phyloP scores from a whole-genome alignment of 2,113 vertebrate genomes.

The Laterallus jamaicensis region DNA sequence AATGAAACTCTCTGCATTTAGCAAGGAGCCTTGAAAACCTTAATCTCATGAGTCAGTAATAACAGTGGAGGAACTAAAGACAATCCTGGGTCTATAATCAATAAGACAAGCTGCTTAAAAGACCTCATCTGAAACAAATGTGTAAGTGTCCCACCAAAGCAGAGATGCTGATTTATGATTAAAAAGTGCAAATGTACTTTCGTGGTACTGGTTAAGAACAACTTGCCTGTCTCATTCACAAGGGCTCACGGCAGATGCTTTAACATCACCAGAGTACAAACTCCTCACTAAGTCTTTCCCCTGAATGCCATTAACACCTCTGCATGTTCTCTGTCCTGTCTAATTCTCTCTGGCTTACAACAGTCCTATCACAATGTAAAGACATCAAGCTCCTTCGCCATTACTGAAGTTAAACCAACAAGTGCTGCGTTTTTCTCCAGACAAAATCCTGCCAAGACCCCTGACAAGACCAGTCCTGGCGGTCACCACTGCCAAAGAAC shows the following conservation, averaged over 20 bases:
- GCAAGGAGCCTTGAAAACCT: slow-evolving; percentile 31
- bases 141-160: background rate
- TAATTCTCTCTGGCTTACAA: background rate
- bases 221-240: background rate
- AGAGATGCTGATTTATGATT: background rate
- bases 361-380: background rate
- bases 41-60: slow-evolving; percentile 54
- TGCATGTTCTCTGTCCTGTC: background rate
- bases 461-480: accelerated
- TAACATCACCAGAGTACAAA: background rate
- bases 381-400: background rate
- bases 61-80: slow-evolving; percentile 20
- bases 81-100: slow-evolving; percentile 13
- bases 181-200: slow-evolving; percentile 32
- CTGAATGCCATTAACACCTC: background rate
- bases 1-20: background rate
- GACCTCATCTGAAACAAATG: background rate
- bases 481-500: background rate
- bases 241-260: background rate
- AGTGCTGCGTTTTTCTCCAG: background rate
- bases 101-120: slow-evolving; percentile 21
- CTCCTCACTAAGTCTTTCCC: background rate
- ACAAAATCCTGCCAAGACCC: background rate
- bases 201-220: background rate
- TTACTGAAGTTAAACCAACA: background rate